Base-by-base conservation (phyloP, 1,140 invertebrate species). In the Hirudo medicinalis region DNA sequence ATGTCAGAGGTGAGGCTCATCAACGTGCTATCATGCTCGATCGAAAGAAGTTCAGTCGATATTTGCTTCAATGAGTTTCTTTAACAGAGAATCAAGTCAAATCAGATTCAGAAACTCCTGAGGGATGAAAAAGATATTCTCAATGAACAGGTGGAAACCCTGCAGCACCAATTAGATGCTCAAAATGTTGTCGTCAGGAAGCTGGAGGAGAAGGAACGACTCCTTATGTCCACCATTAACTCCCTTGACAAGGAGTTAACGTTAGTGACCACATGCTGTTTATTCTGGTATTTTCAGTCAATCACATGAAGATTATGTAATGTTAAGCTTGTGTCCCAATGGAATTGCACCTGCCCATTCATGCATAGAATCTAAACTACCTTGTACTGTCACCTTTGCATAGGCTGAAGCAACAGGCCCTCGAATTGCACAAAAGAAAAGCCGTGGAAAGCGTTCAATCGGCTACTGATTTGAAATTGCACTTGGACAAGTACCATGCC, bases 371-470 rank as follows among this genome's bases (percentile, higher is more conserved):
- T 49, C 43, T 49, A 49, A 49, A 49, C 15, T 2, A 49, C 15
- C 43, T 49, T 15, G 15, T 13, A 8, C 43, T 49, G 43, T 15
- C 29, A 32, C 32, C 17, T 20, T 32, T 29, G 20, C 73, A 80
- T 49, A 49, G 43, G 36, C 72, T 80, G 13, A 78, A 81, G 0
- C 80, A 82, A 72, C 81, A 81, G 70, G 78, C 80, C 9, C 92
- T 96, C 89, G 96, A 99, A 81, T 91, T 94, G 88, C 91, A 97
- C 82, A 97, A 97, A 81, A 84, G 95, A 17, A 97, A 98, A 84
- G 94, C 94, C 27, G 78, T 82, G 20, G 82, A 83, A 74, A 81
- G 78, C 74, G 79, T 80, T 27, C 95, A 99, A 80, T 94, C 92
- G 57, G 93, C 94, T 2, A 93, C 92, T 1, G 96, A 99, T 85